A percentile compares a stretch with the other conserved stretches of the same genome.
phyloP scores from a whole-genome alignment of 1,140 invertebrate species.

The Zaprionus camerounensis region DNA sequence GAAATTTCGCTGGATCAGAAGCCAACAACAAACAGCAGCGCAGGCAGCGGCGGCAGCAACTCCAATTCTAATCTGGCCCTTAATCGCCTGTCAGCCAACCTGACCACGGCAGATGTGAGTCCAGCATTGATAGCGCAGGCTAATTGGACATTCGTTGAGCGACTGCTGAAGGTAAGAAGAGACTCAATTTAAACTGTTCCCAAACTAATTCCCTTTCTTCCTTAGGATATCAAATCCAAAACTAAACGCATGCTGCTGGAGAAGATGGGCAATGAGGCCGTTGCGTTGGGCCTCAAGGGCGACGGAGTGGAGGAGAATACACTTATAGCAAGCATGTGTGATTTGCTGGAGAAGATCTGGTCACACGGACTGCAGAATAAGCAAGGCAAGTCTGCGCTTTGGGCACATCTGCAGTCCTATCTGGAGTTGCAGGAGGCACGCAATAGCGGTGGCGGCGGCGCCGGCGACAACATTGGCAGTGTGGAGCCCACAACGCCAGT shows the following conservation, averaged over 20 bases:
- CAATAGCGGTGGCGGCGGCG: conserved; percentile 51
- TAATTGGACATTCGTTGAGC: conserved; percentile 99
- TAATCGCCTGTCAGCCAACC: conserved; percentile 79
- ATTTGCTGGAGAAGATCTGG: conserved; percentile 98
- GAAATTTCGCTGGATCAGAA: conserved; percentile 86
- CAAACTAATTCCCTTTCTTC: not conserved
- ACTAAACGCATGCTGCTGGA: conserved; percentile 99
- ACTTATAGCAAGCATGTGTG: conserved; percentile 98
- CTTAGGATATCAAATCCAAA: conserved; percentile 94
- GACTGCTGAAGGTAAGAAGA: conserved; percentile 92
- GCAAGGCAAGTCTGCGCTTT: conserved; percentile 97
- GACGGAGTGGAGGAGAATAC: conserved; percentile 98
- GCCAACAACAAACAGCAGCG: conserved; percentile 25
- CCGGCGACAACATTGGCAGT: conserved; percentile 85
- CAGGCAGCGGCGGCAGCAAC: conserved; percentile 3
- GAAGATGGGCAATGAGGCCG: conserved; percentile 97
- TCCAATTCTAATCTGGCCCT: conserved; percentile 58
- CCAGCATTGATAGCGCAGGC: conserved; percentile 95
- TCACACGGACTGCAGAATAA: conserved; percentile 98
- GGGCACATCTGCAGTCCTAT: conserved; percentile 96
- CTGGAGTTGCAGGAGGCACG: conserved; percentile 93
- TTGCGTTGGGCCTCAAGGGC: conserved; percentile 88
- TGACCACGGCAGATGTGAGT: conserved; percentile 80
- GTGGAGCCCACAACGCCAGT: conserved; percentile 84
- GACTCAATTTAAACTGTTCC: not conserved